Evolutionary conservation across 2,797 vertebrate genomes (phyloP).

Genomic region (Peromyscus eremicus): DNA sequence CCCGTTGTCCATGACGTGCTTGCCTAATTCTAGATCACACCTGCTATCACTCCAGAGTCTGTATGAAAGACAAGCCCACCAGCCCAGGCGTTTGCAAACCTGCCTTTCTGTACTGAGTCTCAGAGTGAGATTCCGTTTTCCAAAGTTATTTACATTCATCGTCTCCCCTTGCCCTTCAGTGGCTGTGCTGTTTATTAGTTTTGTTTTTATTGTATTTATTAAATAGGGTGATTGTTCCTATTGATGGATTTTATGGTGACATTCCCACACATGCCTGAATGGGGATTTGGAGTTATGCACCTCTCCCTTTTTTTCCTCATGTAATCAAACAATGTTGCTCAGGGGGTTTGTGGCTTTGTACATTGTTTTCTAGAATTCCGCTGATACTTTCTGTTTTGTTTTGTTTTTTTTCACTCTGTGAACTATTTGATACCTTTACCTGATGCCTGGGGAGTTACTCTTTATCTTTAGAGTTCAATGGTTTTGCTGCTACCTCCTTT

Average conservation of each 20-base stretch:
- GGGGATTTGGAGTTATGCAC: not conserved
- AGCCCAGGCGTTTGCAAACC: not conserved
- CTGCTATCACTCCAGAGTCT: not conserved
- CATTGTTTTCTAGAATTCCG: not conserved
- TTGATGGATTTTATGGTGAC: not conserved
- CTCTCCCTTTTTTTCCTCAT: not conserved
- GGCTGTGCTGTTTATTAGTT: not conserved
- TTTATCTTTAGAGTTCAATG: constrained; percentile 30
- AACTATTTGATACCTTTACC: not conserved
- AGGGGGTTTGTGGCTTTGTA: not conserved
- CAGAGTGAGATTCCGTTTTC: not conserved
- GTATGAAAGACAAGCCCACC: not conserved
- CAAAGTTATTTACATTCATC: not conserved
- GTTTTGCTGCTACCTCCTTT: not conserved
- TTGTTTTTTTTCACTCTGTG: not conserved
- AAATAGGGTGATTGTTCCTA: not conserved
- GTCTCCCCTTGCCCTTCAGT: not conserved
- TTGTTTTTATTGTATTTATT: not conserved
- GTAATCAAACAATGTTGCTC: not conserved
- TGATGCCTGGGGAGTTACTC: not conserved
- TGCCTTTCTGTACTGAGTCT: not conserved
- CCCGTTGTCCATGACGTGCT: not conserved
- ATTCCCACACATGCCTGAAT: not conserved
- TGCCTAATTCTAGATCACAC: not conserved
- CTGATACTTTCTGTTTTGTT: not conserved